Base-by-base conservation (phyloP, 2,113 vertebrate species). In the Cepphus grylle region DNA sequence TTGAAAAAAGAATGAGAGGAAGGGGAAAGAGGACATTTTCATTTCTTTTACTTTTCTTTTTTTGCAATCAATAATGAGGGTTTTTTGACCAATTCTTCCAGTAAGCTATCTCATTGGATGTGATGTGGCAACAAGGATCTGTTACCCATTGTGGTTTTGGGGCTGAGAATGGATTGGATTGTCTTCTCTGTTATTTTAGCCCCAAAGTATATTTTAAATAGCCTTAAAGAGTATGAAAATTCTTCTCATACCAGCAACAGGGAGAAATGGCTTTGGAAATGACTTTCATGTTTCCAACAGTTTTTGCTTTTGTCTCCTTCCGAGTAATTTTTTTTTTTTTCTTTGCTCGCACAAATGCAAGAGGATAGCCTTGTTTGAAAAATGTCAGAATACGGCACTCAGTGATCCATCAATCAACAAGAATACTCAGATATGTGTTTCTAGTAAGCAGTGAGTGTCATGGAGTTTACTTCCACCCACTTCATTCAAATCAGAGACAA, bases 141-240 rank as follows among this genome's bases (percentile, higher is more conserved):
- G 95, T 87, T 95, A 94, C 58, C 1, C 70, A 93, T 94, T 97
- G 96, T 90, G 95, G 95, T 98, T 98, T 98, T 78, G 94, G 96
- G 74, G 59, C 92, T 97, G 82, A 92, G 94, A 98, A 97, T 94
- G 87, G 85, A 94, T 79, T 97, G 94, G 97, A 97, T 95, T 92
- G 83, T 96, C 96, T 92, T 91, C 94, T 88, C 97, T 97, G 96
- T 97, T 98, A 97, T 96, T 98, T 98, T 96, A 98, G 98, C 96
- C 96, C 96, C 92, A 93, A 97, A 98, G 93, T 96, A 94, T 97
- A 98, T 97, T 97, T 98, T 97, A 97, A 98, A 97, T 90, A 97
- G 97, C 96, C 96, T 97, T 98, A 97, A 97, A 98, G 96, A 98
- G 96, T 97, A 97, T 96, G 96, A 97, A 97, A 98, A 98, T 98